Percentiles rank a stretch among this genome's conserved stretches.
Evolutionary conservation across 2,113 vertebrate genomes (phyloP).

Genomic region (Pycnonotus jocosus): DNA sequence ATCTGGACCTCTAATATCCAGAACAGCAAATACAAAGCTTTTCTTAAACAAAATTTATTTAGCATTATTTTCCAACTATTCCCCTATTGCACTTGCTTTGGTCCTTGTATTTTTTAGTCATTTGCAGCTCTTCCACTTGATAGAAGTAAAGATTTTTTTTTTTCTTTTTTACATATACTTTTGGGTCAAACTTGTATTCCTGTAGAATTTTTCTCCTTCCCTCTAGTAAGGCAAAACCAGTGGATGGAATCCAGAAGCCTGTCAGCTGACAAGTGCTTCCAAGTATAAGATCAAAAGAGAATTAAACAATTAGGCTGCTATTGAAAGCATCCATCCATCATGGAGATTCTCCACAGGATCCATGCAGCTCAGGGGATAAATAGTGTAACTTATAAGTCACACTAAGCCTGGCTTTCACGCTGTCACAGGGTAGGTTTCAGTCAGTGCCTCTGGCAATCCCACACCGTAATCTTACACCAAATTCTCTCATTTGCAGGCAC

Average conservation of each 20-base stretch:
- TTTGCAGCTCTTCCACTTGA: not conserved
- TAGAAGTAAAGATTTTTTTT: not conserved
- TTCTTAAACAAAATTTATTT: not conserved
- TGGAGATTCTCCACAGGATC: not conserved
- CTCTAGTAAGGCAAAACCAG: not conserved
- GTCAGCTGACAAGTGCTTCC: not conserved
- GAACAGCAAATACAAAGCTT: not conserved
- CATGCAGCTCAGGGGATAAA: not conserved
- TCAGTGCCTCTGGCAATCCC: not conserved
- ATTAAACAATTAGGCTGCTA: constrained; percentile 31
- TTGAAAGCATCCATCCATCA: constrained; percentile 17
- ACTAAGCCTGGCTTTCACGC: not conserved
- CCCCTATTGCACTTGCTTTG: not conserved
- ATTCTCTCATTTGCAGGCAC: not conserved
- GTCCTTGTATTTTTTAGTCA: not conserved
- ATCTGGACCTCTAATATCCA: not conserved
- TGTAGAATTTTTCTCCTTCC: not conserved
- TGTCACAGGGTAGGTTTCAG: not conserved
- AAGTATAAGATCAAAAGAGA: constrained; percentile 17
- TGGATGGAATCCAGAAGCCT: not conserved
- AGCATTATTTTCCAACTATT: not conserved
- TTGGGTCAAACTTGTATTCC: not conserved
- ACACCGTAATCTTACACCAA: not conserved
- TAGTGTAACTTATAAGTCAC: not conserved
- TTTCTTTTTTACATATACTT: not conserved